Base-by-base conservation (phyloP, 2,113 vertebrate genomes). In the Charina bottae region DNA sequence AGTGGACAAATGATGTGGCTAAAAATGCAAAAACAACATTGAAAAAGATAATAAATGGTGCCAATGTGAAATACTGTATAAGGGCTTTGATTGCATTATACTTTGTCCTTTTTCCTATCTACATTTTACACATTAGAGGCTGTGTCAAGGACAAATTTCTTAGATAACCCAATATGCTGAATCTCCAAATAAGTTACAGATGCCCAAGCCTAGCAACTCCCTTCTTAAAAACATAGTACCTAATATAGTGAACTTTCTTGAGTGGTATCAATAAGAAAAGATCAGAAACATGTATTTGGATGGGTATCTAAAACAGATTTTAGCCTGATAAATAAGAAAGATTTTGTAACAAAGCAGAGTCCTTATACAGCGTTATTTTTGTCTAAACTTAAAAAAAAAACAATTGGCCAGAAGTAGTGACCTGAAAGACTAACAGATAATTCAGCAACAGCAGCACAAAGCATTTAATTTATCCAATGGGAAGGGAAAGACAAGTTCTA, bases 341-440 rank as follows among this genome's bases (percentile, higher is more conserved):
- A 3, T 89, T 49, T 78, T 94, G 59, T 59, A 23, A 85, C 72
- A 33, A 93, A 94, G 94, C 0, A 64, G 7, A 93, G 0, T 64
- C 33, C 89, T 60, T 0, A 5, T 93, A 93, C 93, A 42, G 92
- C 91, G 90, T 89, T 84, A 92, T 37, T 95, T 93, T 87, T n/a
- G 86, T 90, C 89, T 92, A 92, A 91, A 86, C 28, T 87, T 28
- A 91, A 37, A 92, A 49, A 49, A 49, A 49, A 49, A 93, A 33
- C 17, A 94, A 90, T 88, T 88, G 86, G 62, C 55, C 86, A 93
- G 87, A 94, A 72, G 3, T 91, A 92, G 53, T 0, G 0, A 94
- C 93, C 12, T 60, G 83, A 90, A 92, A 72, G 46, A 84, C n/a
- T 55, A 93, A 90, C 64, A 92, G 92, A 0, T 0, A 10, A 68